Conservation (phyloP, 2,113 vertebrate species). For the Columbina picui region DNA sequence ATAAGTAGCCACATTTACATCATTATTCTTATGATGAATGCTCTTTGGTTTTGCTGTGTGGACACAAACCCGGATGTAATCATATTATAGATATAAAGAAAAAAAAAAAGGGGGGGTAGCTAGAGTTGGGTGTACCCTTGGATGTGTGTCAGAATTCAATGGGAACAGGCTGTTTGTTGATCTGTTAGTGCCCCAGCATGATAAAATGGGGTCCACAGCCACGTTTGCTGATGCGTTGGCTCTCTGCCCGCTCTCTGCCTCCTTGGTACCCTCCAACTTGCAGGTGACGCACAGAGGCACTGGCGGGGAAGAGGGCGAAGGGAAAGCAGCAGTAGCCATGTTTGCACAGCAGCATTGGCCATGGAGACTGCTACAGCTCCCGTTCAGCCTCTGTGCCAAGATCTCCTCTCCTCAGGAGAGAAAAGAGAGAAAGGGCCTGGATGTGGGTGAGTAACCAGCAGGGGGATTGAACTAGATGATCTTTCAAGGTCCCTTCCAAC, state of each 20-base stretch:
- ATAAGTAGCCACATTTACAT: slow-evolving; percentile 53
- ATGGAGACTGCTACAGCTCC: background rate
- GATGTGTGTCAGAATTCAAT: background rate
- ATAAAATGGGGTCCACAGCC: background rate
- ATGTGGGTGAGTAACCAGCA: background rate
- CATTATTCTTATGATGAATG: slow-evolving; percentile 9
- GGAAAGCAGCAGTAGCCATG: background rate
- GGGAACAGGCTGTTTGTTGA: background rate
- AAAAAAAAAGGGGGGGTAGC: too few relatives aligned
- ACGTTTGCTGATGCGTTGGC: background rate
- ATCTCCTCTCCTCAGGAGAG: background rate
- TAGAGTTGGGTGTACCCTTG: background rate
- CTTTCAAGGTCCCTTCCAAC: too few relatives aligned
- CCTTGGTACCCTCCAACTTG: background rate
- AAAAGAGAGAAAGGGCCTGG: background rate
- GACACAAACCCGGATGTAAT: slow-evolving; percentile 37
- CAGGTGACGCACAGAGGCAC: background rate
- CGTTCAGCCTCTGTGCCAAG: background rate
- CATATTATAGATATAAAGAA: background rate
- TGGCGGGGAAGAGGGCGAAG: background rate
- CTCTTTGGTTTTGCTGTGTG: slow-evolving; percentile 21
- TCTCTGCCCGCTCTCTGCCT: background rate
- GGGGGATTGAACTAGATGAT: too few relatives aligned
- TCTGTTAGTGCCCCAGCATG: background rate
- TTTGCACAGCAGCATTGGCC: background rate